Percentiles rank a stretch among this genome's conserved stretches.
Evolutionary conservation across 2,113 vertebrate genomes (phyloP).

Genomic region (Tamias sibiricus): DNA sequence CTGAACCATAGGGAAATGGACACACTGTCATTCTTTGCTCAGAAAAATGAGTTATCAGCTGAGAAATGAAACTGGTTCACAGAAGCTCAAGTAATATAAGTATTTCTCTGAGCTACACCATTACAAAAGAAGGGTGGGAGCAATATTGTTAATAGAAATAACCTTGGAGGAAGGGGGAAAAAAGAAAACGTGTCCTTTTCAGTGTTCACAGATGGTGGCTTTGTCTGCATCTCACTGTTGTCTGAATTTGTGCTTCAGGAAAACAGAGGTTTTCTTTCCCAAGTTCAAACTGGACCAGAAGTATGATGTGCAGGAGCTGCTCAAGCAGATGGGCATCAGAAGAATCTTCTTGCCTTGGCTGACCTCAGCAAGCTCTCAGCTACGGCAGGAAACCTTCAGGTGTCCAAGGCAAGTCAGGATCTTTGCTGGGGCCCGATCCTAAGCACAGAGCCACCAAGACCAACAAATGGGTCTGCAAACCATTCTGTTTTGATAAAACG

Average conservation of each 20-base stretch:
- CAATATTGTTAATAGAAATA: neutral
- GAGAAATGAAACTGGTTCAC: neutral
- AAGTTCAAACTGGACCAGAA: conserved; percentile 94
- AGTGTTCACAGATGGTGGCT: neutral
- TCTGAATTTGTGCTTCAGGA: conserved; percentile 82
- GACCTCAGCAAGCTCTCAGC: conserved; percentile 90
- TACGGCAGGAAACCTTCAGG: conserved; percentile 78
- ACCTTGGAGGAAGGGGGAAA: no score
- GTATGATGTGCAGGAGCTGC: conserved; percentile 90
- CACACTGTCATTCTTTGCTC: neutral
- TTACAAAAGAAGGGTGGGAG: neutral
- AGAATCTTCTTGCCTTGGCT: conserved; percentile 88
- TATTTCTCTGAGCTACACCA: no score
- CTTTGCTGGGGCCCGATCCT: neutral
- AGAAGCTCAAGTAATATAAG: neutral
- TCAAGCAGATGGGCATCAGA: conserved; percentile 91
- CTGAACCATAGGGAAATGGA: neutral
- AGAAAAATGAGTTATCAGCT: neutral
- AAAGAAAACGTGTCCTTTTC: neutral
- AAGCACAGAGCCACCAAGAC: neutral
- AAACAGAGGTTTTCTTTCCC: conserved; percentile 92
- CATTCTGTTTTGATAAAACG: neutral
- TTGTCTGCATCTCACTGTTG: neutral
- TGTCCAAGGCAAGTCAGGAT: conserved; percentile 90
- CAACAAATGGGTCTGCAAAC: neutral